Evolutionary conservation across 2,888 invertebrate genomes (phyloP).

Genomic region (Mechanitis messenoides): DNA sequence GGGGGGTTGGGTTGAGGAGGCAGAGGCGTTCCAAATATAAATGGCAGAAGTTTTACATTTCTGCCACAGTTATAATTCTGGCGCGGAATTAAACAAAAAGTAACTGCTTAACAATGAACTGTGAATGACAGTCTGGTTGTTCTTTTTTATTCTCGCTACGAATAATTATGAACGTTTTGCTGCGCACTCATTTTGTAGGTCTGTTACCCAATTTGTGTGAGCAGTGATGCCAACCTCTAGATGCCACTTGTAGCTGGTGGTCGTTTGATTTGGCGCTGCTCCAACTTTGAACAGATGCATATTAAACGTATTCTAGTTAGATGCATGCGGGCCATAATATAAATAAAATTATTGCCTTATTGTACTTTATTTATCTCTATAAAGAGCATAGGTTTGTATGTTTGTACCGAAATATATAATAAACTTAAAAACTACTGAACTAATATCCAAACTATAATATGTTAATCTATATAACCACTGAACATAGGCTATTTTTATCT

Average conservation of each 20-base stretch:
- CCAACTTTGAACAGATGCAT: conserved; percentile 42
- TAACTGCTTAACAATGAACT: conserved; percentile 17
- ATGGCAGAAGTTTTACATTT: conserved; percentile 41
- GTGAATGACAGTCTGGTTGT: conserved; percentile 23
- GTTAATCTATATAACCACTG: no score
- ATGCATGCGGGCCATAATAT: no score
- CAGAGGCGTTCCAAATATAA: conserved; percentile 53
- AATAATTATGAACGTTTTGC: conserved; percentile 27
- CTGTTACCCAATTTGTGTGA: conserved; percentile 60
- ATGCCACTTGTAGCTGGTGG: conserved; percentile 67
- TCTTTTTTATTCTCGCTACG: conserved; percentile 24
- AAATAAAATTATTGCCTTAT: neutral
- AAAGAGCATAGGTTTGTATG: no score
- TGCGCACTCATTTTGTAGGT: conserved; percentile 52
- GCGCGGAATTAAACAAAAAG: conserved; percentile 21
- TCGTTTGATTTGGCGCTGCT: conserved; percentile 50
- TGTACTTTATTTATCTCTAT: neutral
- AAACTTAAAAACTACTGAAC: no score
- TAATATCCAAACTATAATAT: no score
- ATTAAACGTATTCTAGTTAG: no score
- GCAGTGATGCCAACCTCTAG: conserved; percentile 45
- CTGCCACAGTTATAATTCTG: conserved; percentile 36
- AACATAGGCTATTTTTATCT: no score
- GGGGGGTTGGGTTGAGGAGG: conserved; percentile 41
- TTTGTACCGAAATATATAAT: no score